Conservation (phyloP, 2,888 invertebrate genomes). For the Pherbina coryleti region DNA sequence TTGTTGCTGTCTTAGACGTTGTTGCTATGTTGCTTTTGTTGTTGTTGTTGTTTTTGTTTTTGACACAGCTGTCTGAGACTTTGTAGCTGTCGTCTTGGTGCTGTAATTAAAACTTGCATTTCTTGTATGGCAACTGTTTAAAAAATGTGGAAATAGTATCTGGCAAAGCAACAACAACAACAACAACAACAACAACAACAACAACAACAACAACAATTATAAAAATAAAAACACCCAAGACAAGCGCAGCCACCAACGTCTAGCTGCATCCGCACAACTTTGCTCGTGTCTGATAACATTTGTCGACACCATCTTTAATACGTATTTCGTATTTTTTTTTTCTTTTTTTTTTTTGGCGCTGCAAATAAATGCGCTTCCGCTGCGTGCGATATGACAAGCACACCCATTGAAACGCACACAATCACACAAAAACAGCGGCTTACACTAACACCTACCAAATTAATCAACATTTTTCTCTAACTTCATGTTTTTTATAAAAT, state of each 20-base stretch:
- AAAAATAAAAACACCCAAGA: not conserved
- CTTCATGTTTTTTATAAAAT: too few relatives aligned
- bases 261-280: too few relatives aligned
- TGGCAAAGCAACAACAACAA: not conserved
- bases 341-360: not conserved
- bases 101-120: conserved; percentile 40
- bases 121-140: conserved; percentile 36
- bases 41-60: not conserved
- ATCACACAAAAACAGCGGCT: too few relatives aligned
- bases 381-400: too few relatives aligned
- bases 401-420: too few relatives aligned
- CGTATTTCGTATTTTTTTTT: not conserved
- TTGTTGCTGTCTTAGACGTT: not conserved
- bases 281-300: too few relatives aligned
- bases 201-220: not conserved
- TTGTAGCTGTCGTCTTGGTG: not conserved
- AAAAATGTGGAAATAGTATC: conserved; percentile 24
- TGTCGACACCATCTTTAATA: too few relatives aligned
- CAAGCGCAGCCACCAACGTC: not conserved
- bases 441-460: too few relatives aligned
- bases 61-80: not conserved
- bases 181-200: conserved; percentile 5
- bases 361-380: too few relatives aligned
- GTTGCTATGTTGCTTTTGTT: not conserved
- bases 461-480: too few relatives aligned